phyloP scores from a whole-genome alignment of 2,797 vertebrate species.

The Melanotaenia parkinsoni region DNA sequence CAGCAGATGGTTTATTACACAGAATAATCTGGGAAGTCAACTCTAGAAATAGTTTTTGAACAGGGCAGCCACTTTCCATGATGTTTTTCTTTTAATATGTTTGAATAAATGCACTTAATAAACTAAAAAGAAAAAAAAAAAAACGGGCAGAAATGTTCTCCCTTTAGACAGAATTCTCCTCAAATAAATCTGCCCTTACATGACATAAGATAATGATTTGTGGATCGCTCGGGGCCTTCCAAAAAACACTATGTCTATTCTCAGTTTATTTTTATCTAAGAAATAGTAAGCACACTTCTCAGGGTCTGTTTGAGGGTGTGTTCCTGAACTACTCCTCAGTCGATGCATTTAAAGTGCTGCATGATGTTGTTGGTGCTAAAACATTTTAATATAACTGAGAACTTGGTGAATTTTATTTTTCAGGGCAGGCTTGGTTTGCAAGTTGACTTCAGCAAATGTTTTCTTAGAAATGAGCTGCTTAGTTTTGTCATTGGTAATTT shows the following conservation, averaged over 20 bases:
- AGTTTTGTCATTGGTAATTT: not conserved
- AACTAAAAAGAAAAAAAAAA: not conserved
- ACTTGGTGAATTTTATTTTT: not conserved
- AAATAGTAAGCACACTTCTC: no score
- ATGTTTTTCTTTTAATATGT: no score
- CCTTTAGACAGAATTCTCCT: no score
- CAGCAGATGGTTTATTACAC: not conserved
- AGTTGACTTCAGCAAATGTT: slow-evolving; percentile 10
- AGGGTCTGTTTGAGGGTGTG: no score
- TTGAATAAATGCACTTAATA: no score
- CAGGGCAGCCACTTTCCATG: not conserved
- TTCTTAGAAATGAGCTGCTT: not conserved
- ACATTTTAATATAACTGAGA: slow-evolving; percentile 3
- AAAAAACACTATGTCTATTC: no score
- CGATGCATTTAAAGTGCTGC: not conserved
- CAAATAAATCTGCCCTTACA: no score
- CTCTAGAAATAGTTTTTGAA: not conserved
- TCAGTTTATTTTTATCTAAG: not conserved
- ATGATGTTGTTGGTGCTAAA: slow-evolving; percentile 4
- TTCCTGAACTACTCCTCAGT: not conserved
- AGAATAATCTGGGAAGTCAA: not conserved
- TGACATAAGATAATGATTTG: no score
- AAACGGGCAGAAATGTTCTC: not conserved
- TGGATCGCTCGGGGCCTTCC: no score
- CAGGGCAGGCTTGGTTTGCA: not conserved